Percentiles rank a stretch among this genome's conserved stretches.
Evolutionary conservation across 1,140 invertebrate genomes (phyloP).

Genomic region (Macrosteles quadrilineatus): DNA sequence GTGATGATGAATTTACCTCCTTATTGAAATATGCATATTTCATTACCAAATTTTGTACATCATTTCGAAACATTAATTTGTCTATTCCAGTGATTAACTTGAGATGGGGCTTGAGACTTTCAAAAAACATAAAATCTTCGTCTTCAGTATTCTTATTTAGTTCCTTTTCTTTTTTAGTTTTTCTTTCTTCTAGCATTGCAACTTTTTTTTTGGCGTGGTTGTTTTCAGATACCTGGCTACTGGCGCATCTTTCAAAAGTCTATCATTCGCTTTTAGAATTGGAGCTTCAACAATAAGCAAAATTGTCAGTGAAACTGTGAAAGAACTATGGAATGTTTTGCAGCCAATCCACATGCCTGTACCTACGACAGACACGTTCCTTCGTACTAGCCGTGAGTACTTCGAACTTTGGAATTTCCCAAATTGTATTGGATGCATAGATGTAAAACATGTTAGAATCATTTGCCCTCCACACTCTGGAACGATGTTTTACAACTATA

Average conservation of each 20-base stretch:
- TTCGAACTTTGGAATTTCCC: constrained; percentile 41
- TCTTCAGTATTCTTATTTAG: no score
- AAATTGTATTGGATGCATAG: constrained; percentile 46
- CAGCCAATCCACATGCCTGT: constrained; percentile 22
- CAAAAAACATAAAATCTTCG: no score
- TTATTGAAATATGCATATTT: no score
- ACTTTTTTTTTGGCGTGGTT: no score
- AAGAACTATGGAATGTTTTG: constrained; percentile 24
- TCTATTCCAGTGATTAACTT: no score
- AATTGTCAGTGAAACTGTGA: constrained; percentile 24
- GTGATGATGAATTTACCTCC: no score
- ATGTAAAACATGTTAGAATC: constrained; percentile 51
- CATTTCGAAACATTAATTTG: no score
- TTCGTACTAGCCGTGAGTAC: constrained; percentile 17
- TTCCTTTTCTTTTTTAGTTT: no score
- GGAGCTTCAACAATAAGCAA: constrained; percentile 24
- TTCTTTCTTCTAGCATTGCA: no score
- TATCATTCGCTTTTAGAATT: constrained; percentile 27
- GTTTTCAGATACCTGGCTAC: constrained; percentile 24
- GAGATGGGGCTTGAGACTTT: no score
- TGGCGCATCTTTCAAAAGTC: constrained; percentile 25
- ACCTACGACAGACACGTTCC: constrained; percentile 16
- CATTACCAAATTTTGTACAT: no score
- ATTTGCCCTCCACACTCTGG: constrained; percentile 46
- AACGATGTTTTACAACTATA: constrained; percentile 51